A percentile compares a stretch with the other conserved stretches of the same genome.
phyloP scores from a whole-genome alignment of 1,140 invertebrate genomes.

The Bombus terrestris region DNA sequence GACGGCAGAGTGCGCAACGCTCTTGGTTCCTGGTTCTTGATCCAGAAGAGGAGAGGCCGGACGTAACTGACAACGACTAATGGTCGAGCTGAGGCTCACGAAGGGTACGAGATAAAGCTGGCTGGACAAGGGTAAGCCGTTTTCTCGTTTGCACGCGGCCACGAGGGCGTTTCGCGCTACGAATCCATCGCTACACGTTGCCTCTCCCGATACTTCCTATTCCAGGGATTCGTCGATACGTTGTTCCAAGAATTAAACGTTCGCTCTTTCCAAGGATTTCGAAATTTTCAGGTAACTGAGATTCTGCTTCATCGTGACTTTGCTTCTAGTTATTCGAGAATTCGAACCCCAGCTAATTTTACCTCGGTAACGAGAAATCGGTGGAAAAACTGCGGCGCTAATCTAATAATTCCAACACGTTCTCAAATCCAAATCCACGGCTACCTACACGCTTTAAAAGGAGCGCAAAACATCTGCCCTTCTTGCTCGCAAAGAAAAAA shows the following conservation, averaged over 20 bases:
- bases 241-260: too few species aligned
- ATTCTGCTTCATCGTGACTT: rapidly evolving
- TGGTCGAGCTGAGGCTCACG: constrained; percentile 63
- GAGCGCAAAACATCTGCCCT: too few species aligned
- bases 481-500: background rate
- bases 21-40: constrained; percentile 60
- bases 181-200: constrained; percentile 46
- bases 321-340: too few species aligned
- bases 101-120: constrained; percentile 67
- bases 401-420: too few species aligned
- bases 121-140: constrained; percentile 66
- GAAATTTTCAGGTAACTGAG: too few species aligned
- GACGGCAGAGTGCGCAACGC: constrained; percentile 2
- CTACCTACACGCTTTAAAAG: too few species aligned
- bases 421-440: too few species aligned
- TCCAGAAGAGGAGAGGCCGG: constrained; percentile 70
- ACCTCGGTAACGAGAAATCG: too few species aligned
- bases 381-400: too few species aligned
- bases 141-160: constrained; percentile 72
- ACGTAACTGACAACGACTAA: constrained; percentile 78
- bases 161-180: constrained; percentile 52
- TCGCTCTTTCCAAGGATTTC: background rate
- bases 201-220: background rate
- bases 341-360: too few species aligned
- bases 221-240: too few species aligned